Conservation (phyloP, 1,140 invertebrate genomes). For the Helicoverpa armigera region DNA sequence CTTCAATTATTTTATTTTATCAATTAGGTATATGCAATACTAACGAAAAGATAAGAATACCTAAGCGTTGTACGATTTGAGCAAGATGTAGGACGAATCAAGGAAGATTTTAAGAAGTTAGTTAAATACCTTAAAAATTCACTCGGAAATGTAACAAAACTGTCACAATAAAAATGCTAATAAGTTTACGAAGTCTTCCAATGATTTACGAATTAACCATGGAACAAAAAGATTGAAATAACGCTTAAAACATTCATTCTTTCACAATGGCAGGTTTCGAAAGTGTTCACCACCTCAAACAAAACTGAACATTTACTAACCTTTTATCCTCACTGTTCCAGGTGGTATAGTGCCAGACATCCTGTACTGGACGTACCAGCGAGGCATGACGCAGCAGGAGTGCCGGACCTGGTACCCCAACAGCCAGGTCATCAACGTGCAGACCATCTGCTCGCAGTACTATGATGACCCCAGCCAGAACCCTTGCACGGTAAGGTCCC, state of each 20-base stretch:
- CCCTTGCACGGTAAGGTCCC: slow-evolving; percentile 55
- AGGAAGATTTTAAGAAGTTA: too few species aligned
- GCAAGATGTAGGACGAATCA: too few species aligned
- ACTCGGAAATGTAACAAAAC: too few species aligned
- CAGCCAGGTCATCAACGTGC: slow-evolving; percentile 46
- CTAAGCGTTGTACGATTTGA: too few species aligned
- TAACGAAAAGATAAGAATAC: not conserved
- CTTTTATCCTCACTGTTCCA: not conserved
- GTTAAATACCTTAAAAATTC: too few species aligned
- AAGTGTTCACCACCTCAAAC: too few species aligned
- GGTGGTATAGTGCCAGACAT: slow-evolving; percentile 58
- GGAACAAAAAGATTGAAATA: too few species aligned
- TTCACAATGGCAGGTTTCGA: too few species aligned
- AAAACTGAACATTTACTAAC: not conserved
- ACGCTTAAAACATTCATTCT: too few species aligned
- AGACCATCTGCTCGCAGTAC: slow-evolving; percentile 59
- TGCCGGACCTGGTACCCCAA: slow-evolving; percentile 57
- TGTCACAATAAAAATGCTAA: too few species aligned
- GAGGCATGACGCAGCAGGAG: slow-evolving; percentile 56
- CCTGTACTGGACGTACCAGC: slow-evolving; percentile 57
- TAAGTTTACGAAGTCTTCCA: too few species aligned
- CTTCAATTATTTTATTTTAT: not conserved
- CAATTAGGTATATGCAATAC: not conserved
- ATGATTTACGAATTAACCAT: too few species aligned
- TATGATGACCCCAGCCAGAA: slow-evolving; percentile 60